phyloP scores from a whole-genome alignment of 2,113 vertebrate species.

The Neodon shergylaensis region DNA sequence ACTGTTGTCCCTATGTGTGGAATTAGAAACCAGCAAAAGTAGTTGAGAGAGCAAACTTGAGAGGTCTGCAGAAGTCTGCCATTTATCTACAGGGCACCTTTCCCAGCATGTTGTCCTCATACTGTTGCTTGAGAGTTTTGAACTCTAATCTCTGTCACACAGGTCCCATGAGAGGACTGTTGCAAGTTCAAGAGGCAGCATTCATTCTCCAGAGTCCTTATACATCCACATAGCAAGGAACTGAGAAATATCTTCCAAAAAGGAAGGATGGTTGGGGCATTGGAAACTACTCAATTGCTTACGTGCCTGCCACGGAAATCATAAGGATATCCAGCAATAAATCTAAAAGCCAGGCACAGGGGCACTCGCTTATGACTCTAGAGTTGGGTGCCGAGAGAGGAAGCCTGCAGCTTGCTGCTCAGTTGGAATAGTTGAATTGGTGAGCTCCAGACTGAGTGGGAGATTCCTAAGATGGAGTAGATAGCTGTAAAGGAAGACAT shows the following conservation, averaged over 20 bases:
- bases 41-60: background rate
- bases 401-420: background rate
- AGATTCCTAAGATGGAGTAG: too few relatives aligned
- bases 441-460: too few relatives aligned
- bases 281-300: background rate
- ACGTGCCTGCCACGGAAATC: background rate
- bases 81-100: background rate
- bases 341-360: background rate
- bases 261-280: background rate
- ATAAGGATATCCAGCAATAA: too few relatives aligned
- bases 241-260: background rate
- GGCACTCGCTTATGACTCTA: background rate
- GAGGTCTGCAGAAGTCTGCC: background rate
- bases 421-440: background rate
- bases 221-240: background rate
- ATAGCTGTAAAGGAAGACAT: background rate
- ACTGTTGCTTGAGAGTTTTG: background rate
- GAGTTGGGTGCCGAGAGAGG: background rate
- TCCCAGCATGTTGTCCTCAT: background rate
- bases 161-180: background rate
- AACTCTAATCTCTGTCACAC: background rate
- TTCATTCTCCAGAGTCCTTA: background rate
- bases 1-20: background rate
- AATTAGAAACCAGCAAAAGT: background rate
- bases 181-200: background rate